Base-by-base conservation (phyloP, 2,113 vertebrate species). In the Antigone vipio region DNA sequence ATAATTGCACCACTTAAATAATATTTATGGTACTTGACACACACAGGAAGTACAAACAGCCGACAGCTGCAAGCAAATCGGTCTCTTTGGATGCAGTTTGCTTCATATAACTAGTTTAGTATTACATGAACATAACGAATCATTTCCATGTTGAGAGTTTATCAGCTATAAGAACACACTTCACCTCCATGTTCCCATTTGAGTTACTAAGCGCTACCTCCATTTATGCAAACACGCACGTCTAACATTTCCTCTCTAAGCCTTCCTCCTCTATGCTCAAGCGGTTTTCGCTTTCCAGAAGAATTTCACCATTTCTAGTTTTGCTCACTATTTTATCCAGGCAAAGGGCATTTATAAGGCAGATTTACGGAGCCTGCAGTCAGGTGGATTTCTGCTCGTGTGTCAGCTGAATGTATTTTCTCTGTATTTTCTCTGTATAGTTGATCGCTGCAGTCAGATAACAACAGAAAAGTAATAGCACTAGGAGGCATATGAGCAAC, bases 281-380 rank as follows among this genome's bases (percentile, higher is more conserved):
- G 32, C 11, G 52, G 34, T 91, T 91, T 92, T 22, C 85, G 44
- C 58, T 87, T 73, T 73, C 63, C 82, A 84, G 30, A 94, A 96
- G 52, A 75, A 29, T 66, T 78, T 88, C 69, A 88, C 34, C 86
- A 53, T 89, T 92, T 97, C 79, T 67, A 17, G 87, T 59, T 95
- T 93, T 76, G 59, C 20, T 91, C 85, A 52, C 47, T 92, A 91
- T 63, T 77, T 88, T 91, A 83, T 93, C 84, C 92, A 93, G 45
- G 64, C 74, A 73, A 92, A 49, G 34, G 35, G 44, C 79, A 47
- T 85, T 97, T 92, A 50, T 85, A 94, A 95, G 60, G 55, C 67
- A 95, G 89, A 98, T 97, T 97, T 97, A 91, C 80, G 80, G 94
- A 95, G 77, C 44, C 59, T 74, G 85, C 72, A 87, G 90, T 64